A percentile compares a stretch with the other conserved stretches of the same genome.
Evolutionary conservation across 2,888 invertebrate species (phyloP).

Genomic region (Rhogogaster chlorosoma): DNA sequence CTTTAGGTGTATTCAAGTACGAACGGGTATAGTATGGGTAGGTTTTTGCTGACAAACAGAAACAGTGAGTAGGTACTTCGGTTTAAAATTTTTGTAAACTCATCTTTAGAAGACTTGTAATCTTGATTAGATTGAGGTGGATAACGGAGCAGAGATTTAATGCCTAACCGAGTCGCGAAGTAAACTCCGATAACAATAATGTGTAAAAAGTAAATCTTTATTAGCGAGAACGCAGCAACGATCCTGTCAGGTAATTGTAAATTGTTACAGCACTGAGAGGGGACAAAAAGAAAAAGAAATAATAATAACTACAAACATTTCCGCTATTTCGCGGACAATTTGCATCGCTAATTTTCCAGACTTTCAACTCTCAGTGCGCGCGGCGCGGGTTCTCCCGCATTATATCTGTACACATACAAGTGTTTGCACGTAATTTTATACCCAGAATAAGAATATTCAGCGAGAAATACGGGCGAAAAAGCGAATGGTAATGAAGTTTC

Average conservation of each 20-base stretch:
- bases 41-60: not conserved
- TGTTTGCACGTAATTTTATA: not conserved
- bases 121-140: conserved; percentile 34
- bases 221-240: not conserved
- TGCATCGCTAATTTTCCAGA: conserved; percentile 33
- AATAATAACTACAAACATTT: conserved; percentile 23
- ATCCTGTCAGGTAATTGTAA: conserved; percentile 11
- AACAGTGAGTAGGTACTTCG: not conserved
- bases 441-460: not conserved
- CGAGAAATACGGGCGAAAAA: not conserved
- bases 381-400: not conserved
- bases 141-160: not conserved
- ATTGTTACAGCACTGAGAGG: not conserved
- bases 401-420: not conserved
- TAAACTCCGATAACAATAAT: conserved; percentile 4
- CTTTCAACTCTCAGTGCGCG: not conserved
- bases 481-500: not conserved
- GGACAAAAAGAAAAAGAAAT: not conserved
- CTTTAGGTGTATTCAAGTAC: not conserved
- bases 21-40: not conserved
- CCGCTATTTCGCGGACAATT: conserved; percentile 25
- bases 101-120: not conserved
- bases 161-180: not conserved
- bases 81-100: conserved; percentile 1
- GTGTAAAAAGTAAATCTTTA: conserved; percentile 44